Conservation (phyloP, 2,113 vertebrate species). For the Sclerurus mexicanus region DNA sequence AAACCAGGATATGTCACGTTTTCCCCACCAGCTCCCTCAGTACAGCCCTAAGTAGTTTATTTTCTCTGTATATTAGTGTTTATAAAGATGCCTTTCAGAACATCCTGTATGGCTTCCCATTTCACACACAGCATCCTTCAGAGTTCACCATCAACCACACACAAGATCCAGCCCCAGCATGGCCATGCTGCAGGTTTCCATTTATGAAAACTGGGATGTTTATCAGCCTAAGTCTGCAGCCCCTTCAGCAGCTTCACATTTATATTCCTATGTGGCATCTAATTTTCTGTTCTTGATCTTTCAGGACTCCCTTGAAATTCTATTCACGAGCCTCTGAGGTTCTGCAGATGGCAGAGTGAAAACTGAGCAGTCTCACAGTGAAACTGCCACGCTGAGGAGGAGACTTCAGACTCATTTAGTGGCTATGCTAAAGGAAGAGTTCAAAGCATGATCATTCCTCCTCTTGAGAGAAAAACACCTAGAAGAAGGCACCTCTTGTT, state of each 20-base stretch:
- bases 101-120: neutral
- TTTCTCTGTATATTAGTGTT: neutral
- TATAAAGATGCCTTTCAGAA: neutral
- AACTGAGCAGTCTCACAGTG: neutral
- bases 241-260: neutral
- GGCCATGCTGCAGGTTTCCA: neutral
- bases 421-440: neutral
- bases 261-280: neutral
- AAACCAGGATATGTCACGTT: neutral
- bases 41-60: neutral
- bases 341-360: neutral
- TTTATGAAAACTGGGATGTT: neutral
- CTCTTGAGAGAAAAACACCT: neutral
- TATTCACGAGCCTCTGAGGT: neutral
- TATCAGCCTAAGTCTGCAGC: neutral
- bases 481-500: neutral
- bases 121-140: neutral
- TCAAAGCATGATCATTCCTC: neutral
- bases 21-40: neutral
- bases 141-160: neutral
- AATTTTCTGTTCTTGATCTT: neutral
- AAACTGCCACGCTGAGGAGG: neutral
- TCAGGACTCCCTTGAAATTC: neutral
- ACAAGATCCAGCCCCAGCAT: neutral
- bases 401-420: neutral